phyloP scores from a whole-genome alignment of 1,140 invertebrate genomes.

The Dolichoris vasculosae region DNA sequence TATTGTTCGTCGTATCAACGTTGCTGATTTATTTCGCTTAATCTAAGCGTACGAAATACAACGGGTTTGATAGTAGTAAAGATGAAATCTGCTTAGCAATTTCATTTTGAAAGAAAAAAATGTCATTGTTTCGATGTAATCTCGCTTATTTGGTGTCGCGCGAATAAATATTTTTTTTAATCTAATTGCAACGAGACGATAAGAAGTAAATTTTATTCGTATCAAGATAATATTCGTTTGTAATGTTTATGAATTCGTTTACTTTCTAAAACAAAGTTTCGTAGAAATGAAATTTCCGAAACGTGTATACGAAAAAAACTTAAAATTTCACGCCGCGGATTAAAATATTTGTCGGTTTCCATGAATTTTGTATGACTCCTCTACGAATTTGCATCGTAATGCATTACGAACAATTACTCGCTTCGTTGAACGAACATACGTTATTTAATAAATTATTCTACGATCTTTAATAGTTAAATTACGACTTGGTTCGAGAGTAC shows the following conservation, averaged over 20 bases:
- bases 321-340: neutral
- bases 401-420: neutral
- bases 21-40: neutral
- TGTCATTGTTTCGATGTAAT: neutral
- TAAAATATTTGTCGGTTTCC: neutral
- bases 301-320: neutral
- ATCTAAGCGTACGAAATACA: neutral
- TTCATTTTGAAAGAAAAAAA: neutral
- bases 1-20: neutral
- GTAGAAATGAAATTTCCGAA: neutral
- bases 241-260: neutral
- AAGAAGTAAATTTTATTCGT: neutral
- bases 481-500: neutral
- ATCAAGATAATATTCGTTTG: neutral
- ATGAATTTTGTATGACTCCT: neutral
- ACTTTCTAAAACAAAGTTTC: conserved; percentile 1
- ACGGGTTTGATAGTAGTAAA: neutral
- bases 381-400: neutral
- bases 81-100: conserved; percentile 3
- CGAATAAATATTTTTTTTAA: neutral
- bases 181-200: neutral
- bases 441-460: neutral
- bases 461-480: neutral
- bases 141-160: neutral
- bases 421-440: neutral